Conservation (phyloP, 2,797 vertebrate species). For the Triplophysa yarkandensis region DNA sequence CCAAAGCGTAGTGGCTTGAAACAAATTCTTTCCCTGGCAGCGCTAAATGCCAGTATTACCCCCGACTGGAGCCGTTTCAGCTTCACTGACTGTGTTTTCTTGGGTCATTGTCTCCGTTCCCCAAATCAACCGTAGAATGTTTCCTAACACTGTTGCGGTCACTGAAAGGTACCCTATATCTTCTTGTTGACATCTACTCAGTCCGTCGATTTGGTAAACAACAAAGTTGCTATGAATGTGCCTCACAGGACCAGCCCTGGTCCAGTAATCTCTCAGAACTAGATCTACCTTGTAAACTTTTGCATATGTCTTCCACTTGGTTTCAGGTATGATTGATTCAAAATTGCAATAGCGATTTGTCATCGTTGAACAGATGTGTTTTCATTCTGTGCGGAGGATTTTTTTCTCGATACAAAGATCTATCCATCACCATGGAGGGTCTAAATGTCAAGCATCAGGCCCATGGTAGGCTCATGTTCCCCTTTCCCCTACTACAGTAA, state of each 20-base stretch:
- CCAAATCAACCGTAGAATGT: constrained; percentile 7
- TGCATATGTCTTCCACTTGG: constrained; percentile 2
- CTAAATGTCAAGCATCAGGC: constrained; percentile 26
- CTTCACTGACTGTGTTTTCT: constrained; percentile 56
- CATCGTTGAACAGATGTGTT: constrained; percentile 30
- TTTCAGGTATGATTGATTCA: constrained; percentile 12
- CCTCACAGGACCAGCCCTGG: neutral
- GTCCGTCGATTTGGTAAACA: neutral
- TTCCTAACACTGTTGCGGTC: constrained; percentile 9
- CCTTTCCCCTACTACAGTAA: constrained; percentile 37
- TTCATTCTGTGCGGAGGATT: constrained; percentile 4
- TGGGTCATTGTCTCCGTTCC: constrained; percentile 33
- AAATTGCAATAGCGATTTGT: constrained; percentile 40
- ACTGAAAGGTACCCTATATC: neutral
- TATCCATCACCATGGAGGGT: constrained; percentile 42
- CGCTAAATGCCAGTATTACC: constrained; percentile 57
- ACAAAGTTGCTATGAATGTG: neutral
- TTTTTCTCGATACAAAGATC: constrained; percentile 22
- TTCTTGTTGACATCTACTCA: neutral
- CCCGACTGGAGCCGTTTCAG: constrained; percentile 55
- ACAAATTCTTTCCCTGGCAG: constrained; percentile 63
- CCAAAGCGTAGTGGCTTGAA: constrained; percentile 59
- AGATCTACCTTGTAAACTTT: neutral
- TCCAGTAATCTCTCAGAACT: neutral
- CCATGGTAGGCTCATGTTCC: constrained; percentile 17